Base-by-base conservation (phyloP, 2,888 invertebrate genomes). In the Endomychus coccineus region DNA sequence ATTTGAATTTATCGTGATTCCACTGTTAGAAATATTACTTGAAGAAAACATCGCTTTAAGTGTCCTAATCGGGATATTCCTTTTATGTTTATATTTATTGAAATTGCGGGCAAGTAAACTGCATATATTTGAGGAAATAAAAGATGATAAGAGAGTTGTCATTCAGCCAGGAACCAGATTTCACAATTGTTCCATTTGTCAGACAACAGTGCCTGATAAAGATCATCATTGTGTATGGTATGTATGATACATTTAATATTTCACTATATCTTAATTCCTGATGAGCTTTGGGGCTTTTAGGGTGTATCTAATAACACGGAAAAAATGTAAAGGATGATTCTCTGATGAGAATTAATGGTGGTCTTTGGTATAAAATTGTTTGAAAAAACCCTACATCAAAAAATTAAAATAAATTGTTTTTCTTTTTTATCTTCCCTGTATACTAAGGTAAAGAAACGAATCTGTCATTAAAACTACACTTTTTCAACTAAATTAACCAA, bases 141-240 rank as follows among this genome's bases (percentile, higher is more conserved):
- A 59, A 50, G 58, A 66, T 22, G 64, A 64, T 35, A 44, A 46
- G 11, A 62, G 63, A 11, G 54, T 56, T 2, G 80, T 82, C 51
- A 70, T 73, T 16, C 71, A 74, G 51, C 71, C 75, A 45, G 69
- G 71, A 7, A 75, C 83, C 0, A 76, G 84, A 48, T 79, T 85
- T 22, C 76, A 80, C 55, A 89, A 90, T 58, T 94, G 94, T 60
- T 73, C 74, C 45, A 73, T 84, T 36, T 95, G 94, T 62, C 80
- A 87, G 57, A 77, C 79, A 29, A 89, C 88, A 63, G 77, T 90
- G 13, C 73, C 80, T 43, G 78, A 81, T 46, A 74, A 83, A 51
- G 84, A 82, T 58, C 84, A 83, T 64, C 83, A 86, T 67, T 83
- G 88, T 56, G 80, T 78, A 58, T 87, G 86, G 85, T 82, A 66